Conservation (phyloP, 2,888 invertebrate species). For the Malthinus flaveolus region DNA sequence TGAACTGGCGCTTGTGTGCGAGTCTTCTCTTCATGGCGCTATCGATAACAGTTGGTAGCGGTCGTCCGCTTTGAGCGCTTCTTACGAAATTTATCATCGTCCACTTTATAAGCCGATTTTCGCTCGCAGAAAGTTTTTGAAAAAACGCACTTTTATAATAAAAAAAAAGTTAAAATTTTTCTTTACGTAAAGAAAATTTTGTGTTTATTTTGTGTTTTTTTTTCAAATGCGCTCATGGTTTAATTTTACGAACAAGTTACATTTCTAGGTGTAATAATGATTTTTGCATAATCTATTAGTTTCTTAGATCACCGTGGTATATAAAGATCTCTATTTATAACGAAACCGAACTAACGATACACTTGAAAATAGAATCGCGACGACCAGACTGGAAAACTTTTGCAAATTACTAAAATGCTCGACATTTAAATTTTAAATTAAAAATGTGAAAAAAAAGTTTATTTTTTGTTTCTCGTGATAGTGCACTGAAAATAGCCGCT, state of each 20-base stretch:
- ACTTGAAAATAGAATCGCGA: slow-evolving; percentile 25
- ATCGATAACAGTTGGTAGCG: slow-evolving; percentile 26
- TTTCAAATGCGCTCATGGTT: background rate
- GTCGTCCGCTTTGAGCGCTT: slow-evolving; percentile 23
- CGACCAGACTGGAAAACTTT: slow-evolving; percentile 21
- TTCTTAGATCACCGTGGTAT: slow-evolving; percentile 26
- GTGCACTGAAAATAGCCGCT: background rate
- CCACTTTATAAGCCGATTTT: background rate
- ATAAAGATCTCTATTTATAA: slow-evolving; percentile 28
- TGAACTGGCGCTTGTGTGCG: slow-evolving; percentile 21
- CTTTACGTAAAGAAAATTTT: background rate
- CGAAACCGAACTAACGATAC: slow-evolving; percentile 23
- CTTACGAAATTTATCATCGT: slow-evolving; percentile 6
- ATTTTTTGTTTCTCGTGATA: slow-evolving; percentile 1
- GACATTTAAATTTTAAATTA: slow-evolving; percentile 11
- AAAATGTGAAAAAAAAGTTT: slow-evolving; percentile 9
- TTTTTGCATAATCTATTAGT: slow-evolving; percentile 11
- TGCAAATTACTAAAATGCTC: slow-evolving; percentile 13
- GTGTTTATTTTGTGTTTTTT: background rate
- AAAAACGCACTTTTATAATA: background rate
- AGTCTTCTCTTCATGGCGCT: slow-evolving; percentile 18
- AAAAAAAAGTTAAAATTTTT: background rate
- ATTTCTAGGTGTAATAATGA: slow-evolving; percentile 3
- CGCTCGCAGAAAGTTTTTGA: background rate
- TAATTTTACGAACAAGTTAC: background rate